Conservation (phyloP, 2,888 invertebrate species). For the Aleiodes leptofemur region DNA sequence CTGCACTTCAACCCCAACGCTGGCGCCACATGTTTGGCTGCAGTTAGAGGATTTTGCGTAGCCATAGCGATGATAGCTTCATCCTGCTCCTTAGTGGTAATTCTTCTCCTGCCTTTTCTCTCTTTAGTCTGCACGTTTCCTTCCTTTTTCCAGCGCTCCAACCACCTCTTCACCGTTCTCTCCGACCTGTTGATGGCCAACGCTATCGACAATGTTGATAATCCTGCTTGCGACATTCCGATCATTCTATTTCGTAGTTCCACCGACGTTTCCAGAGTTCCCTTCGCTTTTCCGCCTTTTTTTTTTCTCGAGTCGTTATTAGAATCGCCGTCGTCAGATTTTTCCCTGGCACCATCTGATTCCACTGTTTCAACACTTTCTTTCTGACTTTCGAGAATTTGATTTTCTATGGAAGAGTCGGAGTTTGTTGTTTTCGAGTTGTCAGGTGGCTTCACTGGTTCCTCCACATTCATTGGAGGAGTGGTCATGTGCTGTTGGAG, state of each 20-base stretch:
- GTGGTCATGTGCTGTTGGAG: conserved; percentile 58
- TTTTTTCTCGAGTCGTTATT: conserved; percentile 60
- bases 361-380: conserved; percentile 30
- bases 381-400: not conserved
- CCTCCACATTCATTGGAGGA: conserved; percentile 55
- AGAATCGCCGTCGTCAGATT: not conserved
- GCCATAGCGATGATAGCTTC: conserved; percentile 74
- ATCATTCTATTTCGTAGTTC: conserved; percentile 74
- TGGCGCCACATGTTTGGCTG: conserved; percentile 73
- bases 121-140: conserved; percentile 74
- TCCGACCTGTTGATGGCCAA: conserved; percentile 73
- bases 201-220: conserved; percentile 73
- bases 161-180: conserved; percentile 73
- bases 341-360: conserved; percentile 13
- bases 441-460: conserved; percentile 49
- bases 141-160: conserved; percentile 73
- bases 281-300: conserved; percentile 73
- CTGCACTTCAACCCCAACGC: conserved; percentile 72
- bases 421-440: conserved; percentile 39
- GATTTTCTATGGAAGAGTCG: conserved; percentile 58
- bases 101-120: conserved; percentile 71
- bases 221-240: conserved; percentile 73
- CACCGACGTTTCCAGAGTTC: conserved; percentile 72
- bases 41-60: conserved; percentile 72
- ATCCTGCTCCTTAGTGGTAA: conserved; percentile 73